These are phyloP conservation scores for Spondyliosoma cantharus DNA, from an alignment of 2,797 vertebrate genomes.

Conservation along the genomic window DNA sequence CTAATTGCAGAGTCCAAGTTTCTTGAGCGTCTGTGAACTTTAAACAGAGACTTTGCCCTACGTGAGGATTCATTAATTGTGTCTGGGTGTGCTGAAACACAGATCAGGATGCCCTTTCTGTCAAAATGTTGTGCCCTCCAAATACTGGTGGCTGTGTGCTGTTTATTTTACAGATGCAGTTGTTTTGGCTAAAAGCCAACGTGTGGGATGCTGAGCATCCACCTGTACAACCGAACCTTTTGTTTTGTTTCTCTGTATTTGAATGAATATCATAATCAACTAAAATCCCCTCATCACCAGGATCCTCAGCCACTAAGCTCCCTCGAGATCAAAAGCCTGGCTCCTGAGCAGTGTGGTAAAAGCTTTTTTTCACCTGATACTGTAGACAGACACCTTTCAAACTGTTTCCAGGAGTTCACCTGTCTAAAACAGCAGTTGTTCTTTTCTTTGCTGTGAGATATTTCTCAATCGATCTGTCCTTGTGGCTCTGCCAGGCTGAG, in stretches of 20 bases:
- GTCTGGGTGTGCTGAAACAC: constrained; percentile 18
- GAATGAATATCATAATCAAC: constrained; percentile 1
- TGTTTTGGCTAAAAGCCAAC: constrained; percentile 28
- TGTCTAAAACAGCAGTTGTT: constrained; percentile 25
- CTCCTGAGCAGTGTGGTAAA: neutral
- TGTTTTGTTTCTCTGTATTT: constrained; percentile 5
- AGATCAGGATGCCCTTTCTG: constrained; percentile 46
- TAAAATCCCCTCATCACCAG: neutral
- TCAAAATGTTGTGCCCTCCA: constrained; percentile 21
- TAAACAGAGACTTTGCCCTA: constrained; percentile 8
- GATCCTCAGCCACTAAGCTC: neutral
- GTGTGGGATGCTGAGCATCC: constrained; percentile 8
- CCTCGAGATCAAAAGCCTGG: neutral
- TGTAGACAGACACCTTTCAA: neutral
- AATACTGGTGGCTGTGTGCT: constrained; percentile 19
- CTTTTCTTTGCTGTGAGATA: constrained; percentile 27
- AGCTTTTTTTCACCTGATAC: neutral
- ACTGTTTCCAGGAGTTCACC: neutral
- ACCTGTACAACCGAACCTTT: neutral
- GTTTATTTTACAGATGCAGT: constrained; percentile 23
- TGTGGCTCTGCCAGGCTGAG: constrained; percentile 11
- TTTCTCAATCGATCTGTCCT: constrained; percentile 38
- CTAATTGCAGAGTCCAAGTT: constrained; percentile 39
- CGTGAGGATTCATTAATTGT: constrained; percentile 43
- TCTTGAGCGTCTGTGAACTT: constrained; percentile 44